A percentile compares a stretch with the other conserved stretches of the same genome.
Evolutionary conservation across 2,113 vertebrate genomes (phyloP).

Genomic region (Balaeniceps rex): DNA sequence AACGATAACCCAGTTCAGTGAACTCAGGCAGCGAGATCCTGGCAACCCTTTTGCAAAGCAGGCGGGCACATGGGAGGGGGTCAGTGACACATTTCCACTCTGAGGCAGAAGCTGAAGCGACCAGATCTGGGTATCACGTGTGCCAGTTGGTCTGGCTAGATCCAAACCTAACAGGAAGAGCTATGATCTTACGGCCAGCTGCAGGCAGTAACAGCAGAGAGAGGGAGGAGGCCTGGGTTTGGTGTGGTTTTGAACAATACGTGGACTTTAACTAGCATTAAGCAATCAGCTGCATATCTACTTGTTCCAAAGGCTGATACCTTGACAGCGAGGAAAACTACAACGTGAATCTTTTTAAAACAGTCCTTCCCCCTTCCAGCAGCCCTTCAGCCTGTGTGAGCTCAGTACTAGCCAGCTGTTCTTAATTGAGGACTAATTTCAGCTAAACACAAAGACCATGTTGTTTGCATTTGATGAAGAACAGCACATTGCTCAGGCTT

Average conservation of each 20-base stretch:
- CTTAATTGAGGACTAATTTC: neutral
- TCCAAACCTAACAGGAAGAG: neutral
- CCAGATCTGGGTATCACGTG: neutral
- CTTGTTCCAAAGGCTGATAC: neutral
- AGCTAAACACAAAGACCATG: constrained; percentile 25
- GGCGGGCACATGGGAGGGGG: neutral
- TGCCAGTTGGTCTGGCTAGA: neutral
- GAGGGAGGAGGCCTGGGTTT: neutral
- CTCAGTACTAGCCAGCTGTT: constrained; percentile 5
- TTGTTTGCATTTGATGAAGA: constrained; percentile 31
- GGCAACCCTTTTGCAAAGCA: neutral
- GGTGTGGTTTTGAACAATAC: neutral
- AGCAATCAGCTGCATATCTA: neutral
- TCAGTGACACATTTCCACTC: neutral
- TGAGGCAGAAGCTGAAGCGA: neutral
- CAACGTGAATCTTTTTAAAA: neutral
- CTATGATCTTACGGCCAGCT: neutral
- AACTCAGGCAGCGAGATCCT: neutral
- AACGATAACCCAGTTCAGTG: neutral
- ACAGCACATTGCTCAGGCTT: constrained; percentile 9
- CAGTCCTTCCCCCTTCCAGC: neutral
- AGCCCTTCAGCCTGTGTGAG: neutral
- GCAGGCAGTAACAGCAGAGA: neutral
- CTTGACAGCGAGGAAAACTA: neutral
- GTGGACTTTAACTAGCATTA: neutral